These are phyloP conservation scores for Borostomias antarcticus DNA, from an alignment of 2,797 vertebrate genomes.

Conservation along the genomic window DNA sequence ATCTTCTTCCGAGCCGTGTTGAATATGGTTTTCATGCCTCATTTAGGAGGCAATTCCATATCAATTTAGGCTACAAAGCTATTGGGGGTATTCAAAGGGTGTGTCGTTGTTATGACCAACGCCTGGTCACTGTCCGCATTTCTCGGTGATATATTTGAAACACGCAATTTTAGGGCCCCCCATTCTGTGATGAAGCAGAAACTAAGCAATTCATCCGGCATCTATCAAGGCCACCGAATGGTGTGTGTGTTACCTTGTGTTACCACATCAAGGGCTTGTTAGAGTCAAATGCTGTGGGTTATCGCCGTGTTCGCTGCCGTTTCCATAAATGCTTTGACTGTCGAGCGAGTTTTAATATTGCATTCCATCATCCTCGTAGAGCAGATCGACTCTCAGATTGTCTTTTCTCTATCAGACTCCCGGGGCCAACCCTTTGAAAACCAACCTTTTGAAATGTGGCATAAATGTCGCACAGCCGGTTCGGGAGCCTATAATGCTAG, in stretches of 20 bases:
- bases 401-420: no score
- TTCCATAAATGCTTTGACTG: no score
- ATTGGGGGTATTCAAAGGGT: slow-evolving; percentile 62
- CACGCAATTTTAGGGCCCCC: background rate
- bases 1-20: background rate
- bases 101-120: slow-evolving; percentile 69
- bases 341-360: no score
- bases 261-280: no score
- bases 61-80: slow-evolving; percentile 34
- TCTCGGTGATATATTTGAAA: background rate
- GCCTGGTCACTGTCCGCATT: slow-evolving; percentile 60
- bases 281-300: no score
- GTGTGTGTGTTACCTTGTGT: background rate
- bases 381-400: no score
- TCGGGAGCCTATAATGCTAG: no score
- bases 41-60: slow-evolving; percentile 16
- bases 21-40: slow-evolving; percentile 8
- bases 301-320: no score
- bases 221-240: background rate
- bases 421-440: no score
- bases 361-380: no score
- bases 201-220: background rate
- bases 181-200: background rate
- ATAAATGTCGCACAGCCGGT: no score
- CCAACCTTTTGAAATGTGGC: no score